Base-by-base conservation (phyloP, 1,140 invertebrate genomes). In the Drosophila kanapiae region DNA sequence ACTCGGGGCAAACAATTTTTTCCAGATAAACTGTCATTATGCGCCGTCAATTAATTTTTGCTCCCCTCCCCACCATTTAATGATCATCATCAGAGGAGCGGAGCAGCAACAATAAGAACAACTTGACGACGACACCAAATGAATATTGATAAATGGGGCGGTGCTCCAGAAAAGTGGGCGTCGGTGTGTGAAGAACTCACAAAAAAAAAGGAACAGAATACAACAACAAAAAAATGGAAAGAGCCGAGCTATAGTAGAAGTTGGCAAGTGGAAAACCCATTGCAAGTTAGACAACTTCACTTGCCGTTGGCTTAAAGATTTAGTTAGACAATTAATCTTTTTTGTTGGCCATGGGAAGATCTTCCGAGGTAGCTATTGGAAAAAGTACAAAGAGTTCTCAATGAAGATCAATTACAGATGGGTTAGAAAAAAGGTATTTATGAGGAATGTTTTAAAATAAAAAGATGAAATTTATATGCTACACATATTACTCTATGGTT, bases 61-160 rank as follows among this genome's bases (percentile, higher is more conserved):
- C 74, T 75, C 65, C 60, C 61, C 60, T 58, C 42, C 40, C 10
- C 71, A 49, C 60, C 69, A 42, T 72, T 86, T 86, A 86, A 86
- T 86, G 84, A 86, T 86, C 80, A 86, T 88, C 84, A 88, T 83
- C 83, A 86, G 62, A 67, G 70, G 68, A 51, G 75, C 54, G 58
- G 49, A 68, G 57, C 42, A 76, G 57, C 63, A 70, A 82, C 75
- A 67, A 78, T 48, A 72, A 72, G 62, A 64, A 70, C 82, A 47
- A 75, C 57, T 79, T 76, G 75, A 69, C 82, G 82, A 86, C 86
- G 86, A 91, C 86, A 80, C 86, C 85, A 91, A 91, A 91, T 91
- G 86, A 91, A 91, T 91, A 91, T 91, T 91, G 86, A 91, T 91
- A 91, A 91, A 91, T 91, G 86, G 86, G 86, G 86, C 86, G 86